These are phyloP conservation scores for Mantis religiosa DNA, from an alignment of 2,888 invertebrate genomes.

Conservation along the genomic window DNA sequence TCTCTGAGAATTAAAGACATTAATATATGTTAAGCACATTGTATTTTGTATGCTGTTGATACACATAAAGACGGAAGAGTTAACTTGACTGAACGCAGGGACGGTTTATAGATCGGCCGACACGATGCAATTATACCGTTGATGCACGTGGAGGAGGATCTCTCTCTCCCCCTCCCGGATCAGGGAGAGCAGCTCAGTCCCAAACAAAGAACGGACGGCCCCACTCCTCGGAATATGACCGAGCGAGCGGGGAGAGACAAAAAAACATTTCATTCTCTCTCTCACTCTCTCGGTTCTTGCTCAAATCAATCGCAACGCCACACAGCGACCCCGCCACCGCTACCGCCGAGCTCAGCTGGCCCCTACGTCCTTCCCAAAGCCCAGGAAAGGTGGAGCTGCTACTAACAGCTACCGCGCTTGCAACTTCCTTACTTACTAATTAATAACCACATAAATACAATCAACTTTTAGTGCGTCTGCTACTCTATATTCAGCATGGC, in stretches of 20 bases:
- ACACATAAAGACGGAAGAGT: too few species aligned
- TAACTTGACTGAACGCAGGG: too few species aligned
- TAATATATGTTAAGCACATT: too few species aligned
- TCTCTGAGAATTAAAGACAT: too few species aligned
- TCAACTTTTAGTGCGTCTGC: too few species aligned
- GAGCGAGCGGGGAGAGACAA: not conserved
- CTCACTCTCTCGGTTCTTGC: not conserved
- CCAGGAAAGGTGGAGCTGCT: not conserved
- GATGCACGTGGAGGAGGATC: not conserved
- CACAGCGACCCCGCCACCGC: not conserved
- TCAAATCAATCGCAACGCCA: not conserved
- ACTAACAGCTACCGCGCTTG: too few species aligned
- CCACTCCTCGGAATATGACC: not conserved
- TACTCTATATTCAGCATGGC: too few species aligned
- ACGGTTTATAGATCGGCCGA: not conserved
- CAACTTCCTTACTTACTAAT: not conserved
- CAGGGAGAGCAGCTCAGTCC: not conserved
- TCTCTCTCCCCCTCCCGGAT: not conserved
- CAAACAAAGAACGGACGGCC: not conserved
- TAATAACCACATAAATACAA: too few species aligned
- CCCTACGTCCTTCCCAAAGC: not conserved
- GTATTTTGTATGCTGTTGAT: too few species aligned
- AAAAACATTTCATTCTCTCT: not conserved
- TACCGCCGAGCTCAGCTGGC: too few species aligned
- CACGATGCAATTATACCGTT: not conserved